Evolutionary conservation across 2,888 invertebrate genomes (phyloP).

Genomic region (Tenodera sinensis): DNA sequence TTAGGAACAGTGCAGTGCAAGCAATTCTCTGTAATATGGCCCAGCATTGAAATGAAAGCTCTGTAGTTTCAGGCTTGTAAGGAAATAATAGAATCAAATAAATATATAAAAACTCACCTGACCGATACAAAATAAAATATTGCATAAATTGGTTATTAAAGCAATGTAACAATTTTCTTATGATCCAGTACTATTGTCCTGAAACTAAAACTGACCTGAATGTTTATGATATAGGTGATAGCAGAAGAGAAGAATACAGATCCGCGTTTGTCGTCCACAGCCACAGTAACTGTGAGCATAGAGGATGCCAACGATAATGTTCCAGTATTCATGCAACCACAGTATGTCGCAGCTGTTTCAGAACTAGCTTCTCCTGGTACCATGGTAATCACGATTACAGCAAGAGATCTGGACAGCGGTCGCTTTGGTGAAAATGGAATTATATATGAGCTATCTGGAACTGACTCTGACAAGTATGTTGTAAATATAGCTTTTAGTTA

Average conservation of each 20-base stretch:
- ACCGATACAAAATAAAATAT: too few species aligned
- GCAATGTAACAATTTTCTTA: too few species aligned
- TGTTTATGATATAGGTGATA: slow-evolving; percentile 14
- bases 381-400: slow-evolving; percentile 70
- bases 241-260: slow-evolving; percentile 22
- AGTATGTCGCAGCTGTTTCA: slow-evolving; percentile 67
- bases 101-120: too few species aligned
- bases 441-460: slow-evolving; percentile 76
- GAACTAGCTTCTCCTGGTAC: slow-evolving; percentile 67
- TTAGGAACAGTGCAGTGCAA: too few species aligned
- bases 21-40: too few species aligned
- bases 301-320: slow-evolving; percentile 84
- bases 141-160: too few species aligned
- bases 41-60: too few species aligned
- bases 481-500: background rate
- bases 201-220: background rate
- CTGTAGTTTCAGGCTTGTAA: too few species aligned
- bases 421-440: slow-evolving; percentile 79
- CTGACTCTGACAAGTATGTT: slow-evolving; percentile 66
- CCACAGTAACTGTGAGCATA: slow-evolving; percentile 75
- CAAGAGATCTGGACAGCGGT: slow-evolving; percentile 80
- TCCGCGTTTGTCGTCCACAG: slow-evolving; percentile 61
- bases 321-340: slow-evolving; percentile 71
- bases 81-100: too few species aligned
- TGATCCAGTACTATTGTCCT: too few species aligned